Evolutionary conservation across 2,113 vertebrate genomes (phyloP), one percentile per base, ranked within the genome.

Genomic region (Cottus gobio): DNA sequence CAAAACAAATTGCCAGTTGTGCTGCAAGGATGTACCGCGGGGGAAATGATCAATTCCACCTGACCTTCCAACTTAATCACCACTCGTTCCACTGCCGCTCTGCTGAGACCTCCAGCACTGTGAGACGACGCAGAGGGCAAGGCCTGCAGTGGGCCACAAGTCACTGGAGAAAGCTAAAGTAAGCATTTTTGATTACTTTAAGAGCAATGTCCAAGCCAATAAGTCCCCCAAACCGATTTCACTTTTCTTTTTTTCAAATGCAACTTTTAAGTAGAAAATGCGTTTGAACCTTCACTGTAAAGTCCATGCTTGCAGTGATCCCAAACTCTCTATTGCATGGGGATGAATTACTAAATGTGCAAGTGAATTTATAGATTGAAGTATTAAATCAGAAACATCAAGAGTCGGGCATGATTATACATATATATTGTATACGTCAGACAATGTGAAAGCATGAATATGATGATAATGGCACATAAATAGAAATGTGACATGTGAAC

Each of bases 31-130:
- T 79, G 86, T 72, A 75, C 90, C 80, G 1, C 73, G 52, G 89
- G 89, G 91, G 79, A 91, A 86, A 79, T 83, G 92, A 94, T 94
- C 93, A 93, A 94, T 95, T 95, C 93, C 90, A 90, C 85, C 90
- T 94, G 94, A 95, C 93, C 94, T 94, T 94, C 92, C 89, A 88
- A 91, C 93, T 94, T 93, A 94, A 95, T 95, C 91, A 91, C 87
- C 85, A 79, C 89, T 91, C 80, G 70, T 79, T 83, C 77, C 68
- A 50, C 77, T 48, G 85, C 74, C 16, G 61, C 87, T 90, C 84
- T 87, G 82, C 30, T 75, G 62, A 89, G 92, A 94, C 89, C 81
- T 67, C 80, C 74, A 66, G 86, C 79, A 26, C 69, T 44, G 63
- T 31, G 74, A 91, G 79, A 80, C 58, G 79, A 84, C 68, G 83